Evolutionary conservation across 2,888 invertebrate species (phyloP), one percentile per base, ranked within the genome.

Genomic region (Drosophila seclusa): DNA sequence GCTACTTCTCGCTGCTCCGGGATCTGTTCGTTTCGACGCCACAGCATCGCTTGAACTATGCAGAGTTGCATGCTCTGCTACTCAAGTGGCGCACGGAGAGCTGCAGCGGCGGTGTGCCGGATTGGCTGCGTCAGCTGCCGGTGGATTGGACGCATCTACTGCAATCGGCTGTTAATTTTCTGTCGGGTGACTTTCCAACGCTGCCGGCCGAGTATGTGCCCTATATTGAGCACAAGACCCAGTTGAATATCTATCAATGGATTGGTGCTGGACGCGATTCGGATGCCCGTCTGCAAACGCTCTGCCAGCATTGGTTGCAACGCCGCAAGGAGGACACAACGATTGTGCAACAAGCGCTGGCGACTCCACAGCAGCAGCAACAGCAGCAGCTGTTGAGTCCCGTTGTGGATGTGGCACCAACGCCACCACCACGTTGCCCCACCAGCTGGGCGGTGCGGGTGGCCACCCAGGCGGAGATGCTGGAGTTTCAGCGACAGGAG

Each of bases 251-350:
- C 68, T 93, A 93, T 76, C 93, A 92, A 89, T 99, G 99, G 99
- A 98, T 98, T 72, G 98, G 98, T 2, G 97, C 97, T 8, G 98
- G 98, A 0, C 94, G 98, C 7, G 98, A 99, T 92, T 96, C 97
- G 4, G 98, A 98, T 92, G 94, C 95, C 5, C 95, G 96, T 48
- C 93, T 98, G 18, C 94, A 95, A 7, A 95, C 96, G 5, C 93
- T 98, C 62, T 98, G 97, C 90, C 95, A 96, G 72, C 96, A 96
- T 82, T 98, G 98, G 97, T 93, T 97, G 78, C 94, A 96, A 36
- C 95, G 96, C 52, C 92, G 94, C 40, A 94, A 94, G 61, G 89
- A 85, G 5, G 80, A 83, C 18, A 32, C 52, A 31, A 29, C 29
- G 18, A 24, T 42, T 8, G 13, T 66, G 31, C 57, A 65, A 21